Evolutionary conservation across 2,888 invertebrate species (phyloP).

Genomic region (Drosophila mercatorum): DNA sequence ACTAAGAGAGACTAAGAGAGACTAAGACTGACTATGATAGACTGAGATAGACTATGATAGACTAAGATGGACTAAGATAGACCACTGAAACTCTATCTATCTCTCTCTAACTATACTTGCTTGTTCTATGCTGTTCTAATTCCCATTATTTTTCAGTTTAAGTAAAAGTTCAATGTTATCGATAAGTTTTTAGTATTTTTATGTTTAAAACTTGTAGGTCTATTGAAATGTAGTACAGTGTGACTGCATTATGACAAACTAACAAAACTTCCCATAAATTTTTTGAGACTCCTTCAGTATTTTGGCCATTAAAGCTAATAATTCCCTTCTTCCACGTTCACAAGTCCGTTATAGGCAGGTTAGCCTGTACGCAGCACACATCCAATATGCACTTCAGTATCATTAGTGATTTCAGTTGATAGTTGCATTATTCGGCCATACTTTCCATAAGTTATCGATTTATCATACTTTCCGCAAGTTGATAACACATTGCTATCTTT

Average conservation of each 20-base stretch:
- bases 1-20: not conserved
- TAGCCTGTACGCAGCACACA: no score
- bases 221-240: not conserved
- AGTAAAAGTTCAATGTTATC: not conserved
- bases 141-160: not conserved
- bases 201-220: no score
- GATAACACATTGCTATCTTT: no score
- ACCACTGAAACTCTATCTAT: not conserved
- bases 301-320: no score
- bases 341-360: no score
- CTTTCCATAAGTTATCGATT: no score
- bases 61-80: not conserved
- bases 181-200: not conserved
- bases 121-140: not conserved
- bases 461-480: no score
- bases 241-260: not conserved
- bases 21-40: not conserved
- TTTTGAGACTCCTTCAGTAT: not conserved
- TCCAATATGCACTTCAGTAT: no score
- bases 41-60: not conserved
- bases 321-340: no score
- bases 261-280: no score
- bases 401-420: no score
- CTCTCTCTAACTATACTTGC: not conserved
- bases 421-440: no score